These are phyloP conservation scores for Hylaea fasciaria DNA, from an alignment of 2,888 invertebrate genomes.

Conservation along the genomic window DNA sequence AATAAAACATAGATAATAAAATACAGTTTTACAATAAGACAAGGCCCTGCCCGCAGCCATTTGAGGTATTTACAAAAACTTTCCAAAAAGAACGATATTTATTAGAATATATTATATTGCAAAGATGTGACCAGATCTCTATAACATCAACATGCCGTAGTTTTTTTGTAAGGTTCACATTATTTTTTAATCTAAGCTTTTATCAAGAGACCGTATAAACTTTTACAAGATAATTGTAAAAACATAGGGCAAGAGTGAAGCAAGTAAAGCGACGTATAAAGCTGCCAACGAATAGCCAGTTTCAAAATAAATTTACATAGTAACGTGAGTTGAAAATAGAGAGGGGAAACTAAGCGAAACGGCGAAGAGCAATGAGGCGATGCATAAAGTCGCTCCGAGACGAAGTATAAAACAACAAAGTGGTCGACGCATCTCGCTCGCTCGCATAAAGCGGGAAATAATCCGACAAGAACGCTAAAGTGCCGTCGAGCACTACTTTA, in stretches of 20 bases:
- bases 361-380: constrained; percentile 81
- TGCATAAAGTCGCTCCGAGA: constrained; percentile 79
- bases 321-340: constrained; percentile 81
- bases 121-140: no score
- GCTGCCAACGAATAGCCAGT: constrained; percentile 57
- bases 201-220: constrained; percentile 8
- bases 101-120: no score
- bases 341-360: constrained; percentile 80
- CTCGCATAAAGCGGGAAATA: constrained; percentile 76
- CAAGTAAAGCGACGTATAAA: constrained; percentile 47
- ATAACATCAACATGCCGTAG: no score
- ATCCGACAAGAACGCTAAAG: constrained; percentile 74
- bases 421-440: constrained; percentile 78
- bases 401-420: constrained; percentile 84
- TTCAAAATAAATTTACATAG: constrained; percentile 78
- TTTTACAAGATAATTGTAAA: constrained; percentile 27
- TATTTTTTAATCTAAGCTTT: constrained; percentile 2
- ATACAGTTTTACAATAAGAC: no score
- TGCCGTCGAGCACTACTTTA: constrained; percentile 69
- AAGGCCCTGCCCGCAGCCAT: no score
- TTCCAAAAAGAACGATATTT: no score
- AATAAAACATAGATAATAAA: not conserved
- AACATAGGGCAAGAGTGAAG: constrained; percentile 30
- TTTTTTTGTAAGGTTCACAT: not conserved
- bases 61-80: no score